Base-by-base conservation (phyloP, 1,140 invertebrate species). In the Sarcophaga bullata region DNA sequence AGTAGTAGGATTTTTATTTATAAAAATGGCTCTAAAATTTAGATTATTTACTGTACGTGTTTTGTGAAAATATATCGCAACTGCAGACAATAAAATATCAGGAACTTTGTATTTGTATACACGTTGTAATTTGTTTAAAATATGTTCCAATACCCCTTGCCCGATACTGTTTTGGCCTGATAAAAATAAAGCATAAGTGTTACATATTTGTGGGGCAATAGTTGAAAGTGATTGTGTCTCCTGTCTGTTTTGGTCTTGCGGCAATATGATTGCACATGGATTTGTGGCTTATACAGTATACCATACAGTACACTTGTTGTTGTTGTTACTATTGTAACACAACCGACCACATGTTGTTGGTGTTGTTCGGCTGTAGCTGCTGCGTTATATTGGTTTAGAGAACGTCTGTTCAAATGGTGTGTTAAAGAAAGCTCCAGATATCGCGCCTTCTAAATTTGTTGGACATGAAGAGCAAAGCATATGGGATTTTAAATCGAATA, bases 221-320 rank as follows among this genome's bases (percentile, higher is more conserved):
- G 46, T 75, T 75, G 73, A 75, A 75, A 75, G 73, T 75, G 73
- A 48, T 75, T 75, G 73, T 13, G 73, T 75, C 73, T 75, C 13
- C 73, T 75, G 73, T 75, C 73, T 75, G 73, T 48, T 75, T 75
- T 75, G 73, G 73, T 75, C 73, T 75, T 75, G 73, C 47, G 73
- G 73, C 73, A n/a, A 75, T 75, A 75, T 75, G 73, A 75, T 75
- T 75, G 73, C 73, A 75, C 73, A 75, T 75, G 17, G 73, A 75
- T 75, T 48, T 75, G 73, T 75, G 73, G 73, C 46, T 75, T 75
- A 8, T n/a, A 37, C 25, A 37, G 25, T 37, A 37, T 37, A 37
- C 25, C 25, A 37, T 37, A 37, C 25, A 37, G 7, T 11, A 46
- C 5, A 75, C 46, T n/a, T 75, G 11, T 58, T 47, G 73, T 75